Evolutionary conservation across 1,140 invertebrate species (phyloP).

Genomic region (Drosophila quadrilineata): DNA sequence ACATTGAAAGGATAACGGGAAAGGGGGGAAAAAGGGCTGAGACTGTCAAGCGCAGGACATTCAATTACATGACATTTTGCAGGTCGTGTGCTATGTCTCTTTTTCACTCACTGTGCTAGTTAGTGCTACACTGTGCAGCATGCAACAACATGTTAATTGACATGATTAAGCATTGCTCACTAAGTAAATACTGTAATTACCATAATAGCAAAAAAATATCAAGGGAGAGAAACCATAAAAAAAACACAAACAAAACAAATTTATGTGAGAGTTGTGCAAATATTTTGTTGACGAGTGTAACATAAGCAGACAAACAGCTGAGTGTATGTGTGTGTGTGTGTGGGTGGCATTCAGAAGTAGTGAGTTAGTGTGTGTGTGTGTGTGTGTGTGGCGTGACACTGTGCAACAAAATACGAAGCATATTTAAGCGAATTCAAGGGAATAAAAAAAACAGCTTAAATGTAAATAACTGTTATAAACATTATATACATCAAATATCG

Average conservation of each 20-base stretch:
- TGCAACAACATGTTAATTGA: slow-evolving; percentile 10
- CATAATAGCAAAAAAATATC: neutral
- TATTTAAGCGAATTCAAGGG: slow-evolving; percentile 2
- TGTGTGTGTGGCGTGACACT: slow-evolving; percentile 18
- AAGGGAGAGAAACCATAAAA: too few relatives aligned
- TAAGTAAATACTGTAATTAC: slow-evolving; percentile 16
- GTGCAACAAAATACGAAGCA: slow-evolving; percentile 13
- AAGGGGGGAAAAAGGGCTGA: neutral
- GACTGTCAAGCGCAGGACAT: slow-evolving; percentile 25
- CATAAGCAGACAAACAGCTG: slow-evolving; percentile 3
- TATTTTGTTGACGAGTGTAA: slow-evolving; percentile 31
- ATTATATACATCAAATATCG: too few relatives aligned
- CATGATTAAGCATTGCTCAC: too few relatives aligned
- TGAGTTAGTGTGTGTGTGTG: neutral
- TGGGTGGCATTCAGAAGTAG: slow-evolving; percentile 16
- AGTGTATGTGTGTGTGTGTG: neutral
- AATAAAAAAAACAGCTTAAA: too few relatives aligned
- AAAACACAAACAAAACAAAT: too few relatives aligned
- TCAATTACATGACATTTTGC: slow-evolving; percentile 26
- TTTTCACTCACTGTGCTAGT: too few relatives aligned
- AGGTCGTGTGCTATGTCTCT: too few relatives aligned
- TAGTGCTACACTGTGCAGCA: slow-evolving; percentile 24
- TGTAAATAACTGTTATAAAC: too few relatives aligned
- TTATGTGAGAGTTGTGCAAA: slow-evolving; percentile 30
- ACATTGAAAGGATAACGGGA: neutral